Evolutionary conservation across 2,113 vertebrate species (phyloP).

Genomic region (Columba janthina): DNA sequence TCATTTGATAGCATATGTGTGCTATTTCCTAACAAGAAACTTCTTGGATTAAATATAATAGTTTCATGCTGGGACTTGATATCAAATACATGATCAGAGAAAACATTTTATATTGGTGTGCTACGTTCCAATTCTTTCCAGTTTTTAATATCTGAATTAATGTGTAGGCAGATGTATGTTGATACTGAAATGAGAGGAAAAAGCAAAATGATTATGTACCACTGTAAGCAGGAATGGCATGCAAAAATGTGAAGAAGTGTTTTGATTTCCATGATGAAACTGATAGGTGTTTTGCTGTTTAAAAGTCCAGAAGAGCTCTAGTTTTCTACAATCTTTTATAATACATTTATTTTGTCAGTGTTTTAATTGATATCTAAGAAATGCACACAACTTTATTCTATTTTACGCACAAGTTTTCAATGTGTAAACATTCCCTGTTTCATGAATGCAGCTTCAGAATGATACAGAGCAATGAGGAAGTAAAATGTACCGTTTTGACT

Average conservation of each 20-base stretch:
- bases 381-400: background rate
- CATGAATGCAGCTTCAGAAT: background rate
- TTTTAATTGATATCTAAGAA: slow-evolving; percentile 9
- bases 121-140: background rate
- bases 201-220: background rate
- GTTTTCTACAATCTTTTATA: slow-evolving; percentile 21
- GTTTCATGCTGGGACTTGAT: slow-evolving; percentile 26
- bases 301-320: background rate
- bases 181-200: slow-evolving; percentile 9
- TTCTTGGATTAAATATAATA: slow-evolving; percentile 1
- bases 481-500: background rate
- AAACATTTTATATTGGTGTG: background rate
- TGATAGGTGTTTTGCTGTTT: background rate
- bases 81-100: slow-evolving; percentile 19
- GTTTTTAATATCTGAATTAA: slow-evolving; percentile 32
- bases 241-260: background rate
- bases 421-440: background rate
- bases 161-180: slow-evolving; percentile 25
- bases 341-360: background rate
- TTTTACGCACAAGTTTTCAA: background rate
- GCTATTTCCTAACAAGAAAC: slow-evolving; percentile 31
- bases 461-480: background rate
- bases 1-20: background rate
- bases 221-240: background rate
- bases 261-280: background rate